Base-by-base conservation (phyloP, 2,888 invertebrate genomes). In the Leucophenga montana region DNA sequence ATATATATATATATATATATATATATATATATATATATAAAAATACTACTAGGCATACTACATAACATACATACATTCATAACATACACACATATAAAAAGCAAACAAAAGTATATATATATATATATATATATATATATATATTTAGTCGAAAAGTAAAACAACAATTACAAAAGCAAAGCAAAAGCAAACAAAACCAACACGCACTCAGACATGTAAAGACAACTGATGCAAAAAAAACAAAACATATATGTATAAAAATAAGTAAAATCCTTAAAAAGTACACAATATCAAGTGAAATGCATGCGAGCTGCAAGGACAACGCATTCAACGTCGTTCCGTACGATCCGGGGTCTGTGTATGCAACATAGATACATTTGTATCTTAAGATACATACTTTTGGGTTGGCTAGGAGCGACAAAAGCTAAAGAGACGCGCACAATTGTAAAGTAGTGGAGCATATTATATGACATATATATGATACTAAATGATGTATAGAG, bases 161-260 rank as follows among this genome's bases (percentile, higher is more conserved):
- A 39, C 46, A 64, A 57, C 57, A 57, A n/a, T n/a, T 22, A 31
- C 27, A 22, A 50, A 50, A 50, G 57, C 14, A 64, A 20, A 48
- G 39, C 9, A 39, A 39, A 48, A 48, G 39, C 39, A 39, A 39
- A 48, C 18, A 65, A 20, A 31, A 50, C 31, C 48, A 48, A 31
- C 20, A 48, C 61, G 39, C 27, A 67, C 61, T 66, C 50, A 61
- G 33, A 54, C 53, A 61, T 67, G 59, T 18, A 46, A 53, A 39
- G 44, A 14, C 44, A 67, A 50, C 48, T 18, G 39, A 18, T 14
- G 44, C 20, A 64, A 22, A 27, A 39, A 39, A 39, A 46, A 66
- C 20, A 44, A 39, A 31, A 31, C 5, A 22, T 1, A 57, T n/a
- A n/a, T n/a, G n/a, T n/a, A n/a, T n/a, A n/a, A n/a, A n/a, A n/a